Evolutionary conservation across 2,797 vertebrate species (phyloP).

Genomic region (Epinephelus coioides): DNA sequence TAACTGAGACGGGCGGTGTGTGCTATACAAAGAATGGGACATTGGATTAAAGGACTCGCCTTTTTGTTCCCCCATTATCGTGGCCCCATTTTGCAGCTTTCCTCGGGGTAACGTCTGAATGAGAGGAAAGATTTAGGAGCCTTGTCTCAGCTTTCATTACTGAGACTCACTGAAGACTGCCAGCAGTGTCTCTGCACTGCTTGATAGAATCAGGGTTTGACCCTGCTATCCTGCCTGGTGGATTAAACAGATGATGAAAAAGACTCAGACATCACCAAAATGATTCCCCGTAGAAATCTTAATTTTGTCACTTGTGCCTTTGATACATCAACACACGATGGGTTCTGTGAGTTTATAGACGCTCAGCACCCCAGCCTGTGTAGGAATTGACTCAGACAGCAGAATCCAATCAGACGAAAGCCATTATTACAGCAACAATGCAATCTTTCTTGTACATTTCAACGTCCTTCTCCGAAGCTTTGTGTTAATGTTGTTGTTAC

Average conservation of each 20-base stretch:
- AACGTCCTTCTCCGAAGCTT: conserved; percentile 13
- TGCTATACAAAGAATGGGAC: conserved; percentile 29
- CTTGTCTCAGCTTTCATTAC: conserved; percentile 66
- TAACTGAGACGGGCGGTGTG: background rate
- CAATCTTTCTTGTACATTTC: conserved; percentile 15
- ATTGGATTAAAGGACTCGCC: conserved; percentile 33
- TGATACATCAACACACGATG: conserved; percentile 3
- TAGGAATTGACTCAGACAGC: conserved; percentile 1
- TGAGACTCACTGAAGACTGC: conserved; percentile 59
- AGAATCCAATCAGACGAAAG: background rate
- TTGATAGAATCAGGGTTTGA: conserved; percentile 52
- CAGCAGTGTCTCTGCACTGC: conserved; percentile 44
- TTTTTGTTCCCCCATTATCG: conserved; percentile 61
- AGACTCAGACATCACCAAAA: background rate
- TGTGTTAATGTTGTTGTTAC: conserved; percentile 14
- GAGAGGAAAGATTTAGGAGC: conserved; percentile 54
- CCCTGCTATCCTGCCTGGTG: conserved; percentile 22
- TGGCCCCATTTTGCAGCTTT: conserved; percentile 39
- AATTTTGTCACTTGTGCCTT: conserved; percentile 2
- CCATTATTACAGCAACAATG: background rate
- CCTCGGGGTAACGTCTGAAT: conserved; percentile 59
- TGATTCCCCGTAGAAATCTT: background rate
- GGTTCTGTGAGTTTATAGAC: background rate
- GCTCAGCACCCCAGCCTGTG: background rate
- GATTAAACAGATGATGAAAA: conserved; percentile 39